Percentiles rank a stretch among this genome's conserved stretches.
These are phyloP conservation scores for Zaprionus camerounensis DNA, from an alignment of 1,140 invertebrate species.

Conservation along the genomic window DNA sequence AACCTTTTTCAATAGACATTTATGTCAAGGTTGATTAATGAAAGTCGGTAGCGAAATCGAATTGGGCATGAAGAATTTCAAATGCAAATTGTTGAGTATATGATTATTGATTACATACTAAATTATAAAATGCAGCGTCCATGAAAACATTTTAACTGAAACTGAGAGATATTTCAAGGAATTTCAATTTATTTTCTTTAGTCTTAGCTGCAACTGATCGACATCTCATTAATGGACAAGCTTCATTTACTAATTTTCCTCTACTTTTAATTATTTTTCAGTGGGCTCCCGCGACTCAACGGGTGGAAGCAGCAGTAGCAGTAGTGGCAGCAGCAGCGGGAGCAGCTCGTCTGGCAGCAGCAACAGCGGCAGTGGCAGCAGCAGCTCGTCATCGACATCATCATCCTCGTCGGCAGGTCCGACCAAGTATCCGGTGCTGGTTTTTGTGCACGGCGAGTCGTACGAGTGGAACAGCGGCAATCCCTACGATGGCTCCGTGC, in stretches of 20 bases:
- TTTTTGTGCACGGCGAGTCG: constrained; percentile 98
- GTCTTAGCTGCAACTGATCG: constrained; percentile 48
- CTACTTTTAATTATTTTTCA: constrained; percentile 84
- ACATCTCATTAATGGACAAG: constrained; percentile 44
- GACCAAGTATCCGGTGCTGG: constrained; percentile 93
- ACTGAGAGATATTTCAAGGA: neutral
- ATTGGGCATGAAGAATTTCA: constrained; percentile 11
- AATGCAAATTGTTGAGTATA: constrained; percentile 36
- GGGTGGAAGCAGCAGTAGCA: constrained; percentile 38
- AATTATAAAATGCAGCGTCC: constrained; percentile 34
- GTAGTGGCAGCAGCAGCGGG: constrained; percentile 14
- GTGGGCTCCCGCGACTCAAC: constrained; percentile 88
- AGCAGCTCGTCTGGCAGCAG: constrained; percentile 23
- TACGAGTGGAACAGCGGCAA: constrained; percentile 98
- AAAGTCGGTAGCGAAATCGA: neutral
- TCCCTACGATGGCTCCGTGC: constrained; percentile 96
- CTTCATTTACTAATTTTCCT: constrained; percentile 22
- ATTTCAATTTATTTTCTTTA: constrained; percentile 35
- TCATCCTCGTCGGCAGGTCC: constrained; percentile 55
- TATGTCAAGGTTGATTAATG: constrained; percentile 50
- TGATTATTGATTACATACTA: constrained; percentile 8
- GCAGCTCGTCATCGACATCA: constrained; percentile 40
- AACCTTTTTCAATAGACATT: constrained; percentile 20
- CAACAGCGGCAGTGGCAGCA: neutral
- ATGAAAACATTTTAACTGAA: constrained; percentile 31